Conservation (phyloP, 2,797 vertebrate species). For the Macropus fuliginosus region DNA sequence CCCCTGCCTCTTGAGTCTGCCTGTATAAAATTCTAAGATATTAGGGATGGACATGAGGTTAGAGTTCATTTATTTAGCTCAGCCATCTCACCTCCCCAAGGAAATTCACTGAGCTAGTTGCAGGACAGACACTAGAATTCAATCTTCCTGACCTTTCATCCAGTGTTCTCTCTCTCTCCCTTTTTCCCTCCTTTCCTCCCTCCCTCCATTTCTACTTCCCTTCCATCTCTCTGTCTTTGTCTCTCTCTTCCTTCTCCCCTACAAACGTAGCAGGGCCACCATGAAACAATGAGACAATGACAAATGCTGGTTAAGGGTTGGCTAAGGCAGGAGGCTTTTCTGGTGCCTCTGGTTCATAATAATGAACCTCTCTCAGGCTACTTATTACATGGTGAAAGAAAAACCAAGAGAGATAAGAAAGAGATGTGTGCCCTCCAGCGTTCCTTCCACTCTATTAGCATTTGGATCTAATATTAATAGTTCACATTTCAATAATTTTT, state of each 20-base stretch:
- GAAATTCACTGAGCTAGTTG: neutral
- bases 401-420: neutral
- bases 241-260: neutral
- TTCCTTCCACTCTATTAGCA: neutral
- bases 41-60: neutral
- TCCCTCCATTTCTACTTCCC: too few relatives aligned
- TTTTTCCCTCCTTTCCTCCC: fast-evolving
- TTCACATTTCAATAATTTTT: neutral
- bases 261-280: neutral
- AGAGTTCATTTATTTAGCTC: neutral
- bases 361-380: neutral
- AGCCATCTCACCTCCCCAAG: neutral
- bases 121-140: neutral
- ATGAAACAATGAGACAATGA: neutral
- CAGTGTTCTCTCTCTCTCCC: neutral
- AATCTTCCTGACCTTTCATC: neutral
- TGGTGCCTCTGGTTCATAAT: neutral
- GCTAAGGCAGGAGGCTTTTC: neutral
- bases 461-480: neutral
- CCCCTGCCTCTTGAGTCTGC: neutral
- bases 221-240: too few relatives aligned
- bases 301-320: neutral
- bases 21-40: neutral
- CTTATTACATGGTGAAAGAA: neutral
- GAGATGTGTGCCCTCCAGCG: neutral